Percentiles rank a stretch among this genome's conserved stretches.
These are phyloP conservation scores for Machimus rusticus DNA, from an alignment of 2,888 invertebrate genomes.

Conservation along the genomic window DNA sequence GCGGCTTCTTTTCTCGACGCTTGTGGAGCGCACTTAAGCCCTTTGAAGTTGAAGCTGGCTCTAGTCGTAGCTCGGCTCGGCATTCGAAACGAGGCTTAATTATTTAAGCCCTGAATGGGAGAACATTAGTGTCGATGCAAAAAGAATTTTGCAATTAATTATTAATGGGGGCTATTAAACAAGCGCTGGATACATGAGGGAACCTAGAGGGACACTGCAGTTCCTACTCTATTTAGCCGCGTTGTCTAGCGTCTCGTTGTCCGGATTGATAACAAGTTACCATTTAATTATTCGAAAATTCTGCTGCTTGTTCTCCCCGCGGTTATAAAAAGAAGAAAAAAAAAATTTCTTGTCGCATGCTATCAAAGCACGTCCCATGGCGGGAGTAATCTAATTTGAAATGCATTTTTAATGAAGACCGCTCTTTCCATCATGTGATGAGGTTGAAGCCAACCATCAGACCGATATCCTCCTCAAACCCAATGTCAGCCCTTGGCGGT, in stretches of 20 bases:
- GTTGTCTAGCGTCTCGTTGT: neutral
- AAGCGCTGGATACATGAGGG: neutral
- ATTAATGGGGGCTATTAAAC: neutral
- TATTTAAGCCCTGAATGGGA: neutral
- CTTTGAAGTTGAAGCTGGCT: neutral
- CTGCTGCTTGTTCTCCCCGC: neutral
- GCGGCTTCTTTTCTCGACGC: neutral
- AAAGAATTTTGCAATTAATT: neutral
- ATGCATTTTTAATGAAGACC: neutral
- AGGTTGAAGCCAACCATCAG: neutral
- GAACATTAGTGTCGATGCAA: neutral
- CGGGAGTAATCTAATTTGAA: neutral
- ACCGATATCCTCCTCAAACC: neutral
- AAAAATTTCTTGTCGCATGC: neutral
- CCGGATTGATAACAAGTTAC: neutral
- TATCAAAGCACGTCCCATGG: neutral
- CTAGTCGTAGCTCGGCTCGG: too few species aligned
- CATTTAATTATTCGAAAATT: neutral
- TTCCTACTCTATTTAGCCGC: neutral
- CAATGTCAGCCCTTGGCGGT: neutral
- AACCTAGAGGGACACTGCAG: neutral
- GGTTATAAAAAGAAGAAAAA: neutral
- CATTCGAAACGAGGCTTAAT: neutral
- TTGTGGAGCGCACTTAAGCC: neutral
- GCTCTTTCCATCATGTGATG: neutral